A percentile compares a stretch with the other conserved stretches of the same genome.
Evolutionary conservation across 2,113 vertebrate genomes (phyloP).

Genomic region (Arenaria interpres): DNA sequence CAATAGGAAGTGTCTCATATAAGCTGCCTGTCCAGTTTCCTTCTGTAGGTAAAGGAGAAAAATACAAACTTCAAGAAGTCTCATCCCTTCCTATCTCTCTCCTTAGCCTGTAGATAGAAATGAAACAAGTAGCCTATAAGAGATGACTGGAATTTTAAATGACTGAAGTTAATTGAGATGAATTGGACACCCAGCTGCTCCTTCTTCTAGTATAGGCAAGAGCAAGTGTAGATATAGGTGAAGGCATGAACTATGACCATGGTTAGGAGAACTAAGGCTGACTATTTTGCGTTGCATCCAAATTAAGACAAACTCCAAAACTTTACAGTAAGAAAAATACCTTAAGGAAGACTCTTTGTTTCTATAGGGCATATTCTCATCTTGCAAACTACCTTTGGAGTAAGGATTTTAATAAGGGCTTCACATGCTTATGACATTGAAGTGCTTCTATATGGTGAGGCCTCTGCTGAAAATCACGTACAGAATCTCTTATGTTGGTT

Average conservation of each 20-base stretch:
- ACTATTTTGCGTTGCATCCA: background rate
- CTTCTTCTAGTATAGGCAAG: background rate
- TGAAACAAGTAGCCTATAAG: background rate
- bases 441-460: background rate
- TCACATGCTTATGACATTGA: background rate
- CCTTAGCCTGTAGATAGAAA: background rate
- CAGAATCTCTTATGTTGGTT: background rate
- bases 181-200: background rate
- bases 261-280: background rate
- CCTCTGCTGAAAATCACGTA: background rate
- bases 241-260: background rate
- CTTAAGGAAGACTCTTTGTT: background rate
- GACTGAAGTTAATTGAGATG: background rate
- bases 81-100: background rate
- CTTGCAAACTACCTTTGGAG: background rate
- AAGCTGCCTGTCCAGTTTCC: background rate
- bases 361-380: background rate
- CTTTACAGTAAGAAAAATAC: background rate
- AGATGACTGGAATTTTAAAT: background rate
- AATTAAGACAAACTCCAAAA: background rate
- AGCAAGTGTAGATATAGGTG: background rate
- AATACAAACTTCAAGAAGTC: background rate
- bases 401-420: background rate
- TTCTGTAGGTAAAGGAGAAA: background rate
- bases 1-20: background rate